Evolutionary conservation across 2,113 vertebrate species (phyloP), one percentile per base, ranked within the genome.

Genomic region (Patagioenas fasciata): DNA sequence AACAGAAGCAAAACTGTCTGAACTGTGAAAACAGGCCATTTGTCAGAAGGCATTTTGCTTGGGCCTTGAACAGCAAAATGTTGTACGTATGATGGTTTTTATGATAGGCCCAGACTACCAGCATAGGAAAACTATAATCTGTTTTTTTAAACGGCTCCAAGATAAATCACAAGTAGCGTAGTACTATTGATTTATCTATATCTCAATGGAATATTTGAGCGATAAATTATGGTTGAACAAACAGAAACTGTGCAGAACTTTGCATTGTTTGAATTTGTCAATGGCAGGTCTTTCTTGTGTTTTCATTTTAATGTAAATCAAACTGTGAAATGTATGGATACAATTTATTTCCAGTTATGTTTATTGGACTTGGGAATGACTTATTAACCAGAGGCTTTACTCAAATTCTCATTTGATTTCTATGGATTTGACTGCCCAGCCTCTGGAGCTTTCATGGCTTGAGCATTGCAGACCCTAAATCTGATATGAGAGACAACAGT

Each of bases 291-390:
- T 95, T 91, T 91, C 91, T 92, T 2, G 0, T 94, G 92, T 89
- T 96, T 93, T 96, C 70, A 60, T 93, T 96, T 93, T 95, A 94
- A 87, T 92, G 86, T 96, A 97, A 97, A 96, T 96, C 95, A 96
- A 97, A 95, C 86, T 95, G 91, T 97, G 93, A 95, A 95, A 93
- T 94, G 80, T 89, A 95, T 94, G 93, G 86, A 96, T 93, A 73
- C 92, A 96, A 96, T 97, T 96, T 97, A 95, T 92, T 96, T 97
- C 84, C 92, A 93, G 80, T 93, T 94, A 96, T 87, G 95, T 96
- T 96, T 97, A 95, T 97, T 94, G 89, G 90, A 83, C 89, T 94
- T 83, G 82, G 75, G 92, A 92, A 94, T 81, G 28, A 94, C 86
- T 96, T 96, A 94, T 94, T 97, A 97, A 94, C 91, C 62, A 62